Conservation (phyloP, 2,888 invertebrate genomes). For the Lamellibrachia columna region DNA sequence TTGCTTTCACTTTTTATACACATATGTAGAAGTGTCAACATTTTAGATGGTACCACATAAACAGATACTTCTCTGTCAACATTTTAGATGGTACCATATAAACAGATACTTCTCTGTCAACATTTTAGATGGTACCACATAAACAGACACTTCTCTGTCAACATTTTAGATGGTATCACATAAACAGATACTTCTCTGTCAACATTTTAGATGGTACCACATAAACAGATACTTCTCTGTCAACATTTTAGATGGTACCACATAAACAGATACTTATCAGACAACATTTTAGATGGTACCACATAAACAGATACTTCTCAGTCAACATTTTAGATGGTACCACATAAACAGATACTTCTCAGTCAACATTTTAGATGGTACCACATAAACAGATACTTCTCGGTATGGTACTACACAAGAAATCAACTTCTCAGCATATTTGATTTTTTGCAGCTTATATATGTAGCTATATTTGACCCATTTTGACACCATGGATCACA, state of each 20-base stretch:
- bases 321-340: not conserved
- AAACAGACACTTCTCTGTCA: not conserved
- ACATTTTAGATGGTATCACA: not conserved
- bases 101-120: too few relatives aligned
- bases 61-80: not conserved
- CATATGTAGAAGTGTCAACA: not conserved
- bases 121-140: not conserved
- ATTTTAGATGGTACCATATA: not conserved
- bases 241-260: not conserved
- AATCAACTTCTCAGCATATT: not conserved
- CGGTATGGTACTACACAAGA: not conserved
- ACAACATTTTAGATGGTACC: not conserved
- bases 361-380: not conserved
- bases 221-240: not conserved
- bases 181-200: not conserved
- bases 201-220: not conserved
- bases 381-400: not conserved
- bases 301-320: not conserved
- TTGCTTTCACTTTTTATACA: not conserved
- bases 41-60: not conserved
- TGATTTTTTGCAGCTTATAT: not conserved
- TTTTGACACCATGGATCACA: too few relatives aligned
- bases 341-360: too few relatives aligned
- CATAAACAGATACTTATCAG: not conserved
- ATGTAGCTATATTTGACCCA: not conserved